Conservation (phyloP, 1,140 invertebrate genomes). For the Colletes gigas region DNA sequence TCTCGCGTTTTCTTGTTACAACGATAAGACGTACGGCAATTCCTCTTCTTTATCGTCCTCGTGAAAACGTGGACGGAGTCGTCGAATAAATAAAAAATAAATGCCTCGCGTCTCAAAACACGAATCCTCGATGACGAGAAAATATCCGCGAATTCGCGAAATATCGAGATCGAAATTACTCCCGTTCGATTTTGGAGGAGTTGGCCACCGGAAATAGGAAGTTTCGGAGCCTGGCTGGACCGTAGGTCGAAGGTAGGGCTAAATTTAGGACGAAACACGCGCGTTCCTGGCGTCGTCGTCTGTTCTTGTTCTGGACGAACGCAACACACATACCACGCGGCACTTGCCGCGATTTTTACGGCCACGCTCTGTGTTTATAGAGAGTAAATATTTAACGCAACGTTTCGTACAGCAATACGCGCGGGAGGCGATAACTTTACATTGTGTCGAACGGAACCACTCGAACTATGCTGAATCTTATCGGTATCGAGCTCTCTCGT, state of each 20-base stretch:
- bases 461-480: background rate
- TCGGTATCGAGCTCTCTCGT: too few species aligned
- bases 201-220: background rate
- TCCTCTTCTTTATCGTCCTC: background rate
- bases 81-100: too few species aligned
- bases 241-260: background rate
- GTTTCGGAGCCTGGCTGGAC: background rate
- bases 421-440: slow-evolving; percentile 24
- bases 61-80: too few species aligned
- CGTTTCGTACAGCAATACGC: background rate
- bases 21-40: slow-evolving; percentile 22
- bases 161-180: too few species aligned
- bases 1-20: slow-evolving; percentile 1
- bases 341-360: slow-evolving; percentile 36
- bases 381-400: slow-evolving; percentile 59
- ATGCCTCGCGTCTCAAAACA: too few species aligned
- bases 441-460: background rate
- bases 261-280: background rate
- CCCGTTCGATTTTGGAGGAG: too few species aligned
- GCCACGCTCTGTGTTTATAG: slow-evolving; percentile 39
- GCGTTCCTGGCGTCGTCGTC: background rate
- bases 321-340: slow-evolving; percentile 15
- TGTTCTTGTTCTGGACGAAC: background rate
- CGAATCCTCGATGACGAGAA: too few species aligned
- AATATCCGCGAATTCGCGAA: too few species aligned